Evolutionary conservation across 2,113 vertebrate genomes (phyloP), one percentile per base, ranked within the genome.

Genomic region (Aix galericulata): DNA sequence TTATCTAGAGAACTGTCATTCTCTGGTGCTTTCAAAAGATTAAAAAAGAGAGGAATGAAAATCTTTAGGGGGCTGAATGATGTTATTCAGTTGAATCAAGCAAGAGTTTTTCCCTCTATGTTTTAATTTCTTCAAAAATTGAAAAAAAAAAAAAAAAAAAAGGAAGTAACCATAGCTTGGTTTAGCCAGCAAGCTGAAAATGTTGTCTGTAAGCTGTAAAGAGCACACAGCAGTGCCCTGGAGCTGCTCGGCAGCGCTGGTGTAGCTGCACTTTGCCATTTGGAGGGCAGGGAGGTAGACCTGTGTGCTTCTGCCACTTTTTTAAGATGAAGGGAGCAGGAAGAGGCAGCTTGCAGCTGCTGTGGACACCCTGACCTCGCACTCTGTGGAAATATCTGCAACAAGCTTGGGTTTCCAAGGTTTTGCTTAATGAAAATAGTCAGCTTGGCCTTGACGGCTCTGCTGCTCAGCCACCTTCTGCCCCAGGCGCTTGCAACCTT

Each of bases 41-140:
- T 81, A 63, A 74, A 86, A 69, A 86, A 40, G 11, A 67, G 56
- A 75, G 60, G 46, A 82, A 89, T 91, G 84, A 94, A 96, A 94
- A 72, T 78, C 71, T 91, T 82, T 38, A 36, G 62, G 62, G 50
- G 10, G 6, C 52, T 52, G 81, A 84, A 60, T 67, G 73, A 84
- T 11, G 46, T 32, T 42, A 66, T 91, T 84, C 89, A 67, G 40
- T 69, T 78, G 69, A 92, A 85, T 67, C 52, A 32, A 86, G 42
- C 1, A 0, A 21, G 69, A 14, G 0, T 8, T 75, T 36, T 62
- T 6, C 16, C 22, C 42, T 48, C 18, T n/a, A 64, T 86, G 60
- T 82, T 94, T 89, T 79, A 18, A 58, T 89, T 87, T 82, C 62
- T 59, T 82, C 25, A 56, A 58, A 91, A 92, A 66, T 1, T 66